phyloP scores from a whole-genome alignment of 2,113 vertebrate genomes.

The Murina feae region DNA sequence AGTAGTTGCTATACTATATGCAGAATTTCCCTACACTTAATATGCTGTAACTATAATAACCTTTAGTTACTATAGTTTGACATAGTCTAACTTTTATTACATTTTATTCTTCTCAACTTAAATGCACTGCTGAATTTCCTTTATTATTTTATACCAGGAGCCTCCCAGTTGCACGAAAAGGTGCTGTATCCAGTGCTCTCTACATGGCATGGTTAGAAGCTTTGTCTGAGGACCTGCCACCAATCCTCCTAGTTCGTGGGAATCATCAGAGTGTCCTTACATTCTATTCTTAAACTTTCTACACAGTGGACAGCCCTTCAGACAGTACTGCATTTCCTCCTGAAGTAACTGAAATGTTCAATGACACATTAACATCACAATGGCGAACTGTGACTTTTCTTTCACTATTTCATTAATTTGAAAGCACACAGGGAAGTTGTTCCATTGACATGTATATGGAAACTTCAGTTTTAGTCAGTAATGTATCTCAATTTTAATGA shows the following conservation, averaged over 20 bases:
- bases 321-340: conserved; percentile 80
- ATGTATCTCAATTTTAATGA: conserved; percentile 80
- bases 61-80: background rate
- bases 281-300: conserved; percentile 92
- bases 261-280: conserved; percentile 99
- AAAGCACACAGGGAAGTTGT: conserved; percentile 85
- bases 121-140: background rate
- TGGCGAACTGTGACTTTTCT: conserved; percentile 83
- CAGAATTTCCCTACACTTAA: background rate
- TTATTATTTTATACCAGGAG: conserved; percentile 84
- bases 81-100: background rate
- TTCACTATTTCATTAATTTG: conserved; percentile 83
- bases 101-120: background rate
- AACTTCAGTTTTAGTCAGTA: conserved; percentile 80
- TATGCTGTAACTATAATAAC: background rate
- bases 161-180: conserved; percentile 95
- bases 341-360: conserved; percentile 72
- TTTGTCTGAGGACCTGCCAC: conserved; percentile 94
- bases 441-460: conserved; percentile 78
- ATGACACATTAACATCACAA: conserved; percentile 72
- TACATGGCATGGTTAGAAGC: conserved; percentile 98
- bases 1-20: background rate
- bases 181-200: conserved; percentile 93
- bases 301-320: conserved; percentile 45
- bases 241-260: conserved; percentile 94